Percentiles rank a stretch among this genome's conserved stretches.
phyloP scores from a whole-genome alignment of 2,888 invertebrate species.

The Coecobrya sp. region DNA sequence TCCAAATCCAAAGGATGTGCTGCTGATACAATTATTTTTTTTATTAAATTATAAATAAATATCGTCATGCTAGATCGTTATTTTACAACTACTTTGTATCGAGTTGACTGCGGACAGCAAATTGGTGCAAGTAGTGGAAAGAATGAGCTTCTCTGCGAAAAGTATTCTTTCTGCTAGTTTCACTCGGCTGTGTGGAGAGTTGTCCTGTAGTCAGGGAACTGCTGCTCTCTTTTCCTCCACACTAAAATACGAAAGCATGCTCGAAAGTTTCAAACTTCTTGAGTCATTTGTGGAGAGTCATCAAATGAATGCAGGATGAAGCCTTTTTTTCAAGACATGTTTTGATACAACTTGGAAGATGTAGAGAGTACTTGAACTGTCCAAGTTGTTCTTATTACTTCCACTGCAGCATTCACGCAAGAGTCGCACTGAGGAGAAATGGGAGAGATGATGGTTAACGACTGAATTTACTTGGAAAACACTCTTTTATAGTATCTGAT shows the following conservation, averaged over 20 bases:
- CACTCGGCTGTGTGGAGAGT: neutral
- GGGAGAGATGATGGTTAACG: slow-evolving; percentile 6
- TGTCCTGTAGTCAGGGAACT: neutral
- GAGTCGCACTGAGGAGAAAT: neutral
- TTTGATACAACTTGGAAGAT: slow-evolving; percentile 42
- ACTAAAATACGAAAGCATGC: neutral
- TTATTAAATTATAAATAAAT: slow-evolving; percentile 13
- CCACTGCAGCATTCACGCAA: neutral
- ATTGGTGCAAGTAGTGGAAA: slow-evolving; percentile 34
- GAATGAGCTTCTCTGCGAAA: neutral
- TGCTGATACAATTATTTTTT: neutral
- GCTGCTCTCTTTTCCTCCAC: neutral
- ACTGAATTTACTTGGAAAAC: neutral
- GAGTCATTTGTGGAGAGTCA: slow-evolving; percentile 42
- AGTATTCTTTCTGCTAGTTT: neutral
- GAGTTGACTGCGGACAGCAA: slow-evolving; percentile 7
- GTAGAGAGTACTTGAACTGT: slow-evolving; percentile 2
- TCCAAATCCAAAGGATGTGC: slow-evolving; percentile 27
- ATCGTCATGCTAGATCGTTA: neutral
- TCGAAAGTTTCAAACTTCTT: slow-evolving; percentile 31
- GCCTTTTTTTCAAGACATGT: slow-evolving; percentile 27
- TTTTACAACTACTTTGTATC: neutral
- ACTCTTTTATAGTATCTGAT: slow-evolving; percentile 28
- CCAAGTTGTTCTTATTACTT: slow-evolving; percentile 4
- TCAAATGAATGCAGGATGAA: slow-evolving; percentile 47